Evolutionary conservation across 2,888 invertebrate genomes (phyloP).

Genomic region (Diplolepis rosae): DNA sequence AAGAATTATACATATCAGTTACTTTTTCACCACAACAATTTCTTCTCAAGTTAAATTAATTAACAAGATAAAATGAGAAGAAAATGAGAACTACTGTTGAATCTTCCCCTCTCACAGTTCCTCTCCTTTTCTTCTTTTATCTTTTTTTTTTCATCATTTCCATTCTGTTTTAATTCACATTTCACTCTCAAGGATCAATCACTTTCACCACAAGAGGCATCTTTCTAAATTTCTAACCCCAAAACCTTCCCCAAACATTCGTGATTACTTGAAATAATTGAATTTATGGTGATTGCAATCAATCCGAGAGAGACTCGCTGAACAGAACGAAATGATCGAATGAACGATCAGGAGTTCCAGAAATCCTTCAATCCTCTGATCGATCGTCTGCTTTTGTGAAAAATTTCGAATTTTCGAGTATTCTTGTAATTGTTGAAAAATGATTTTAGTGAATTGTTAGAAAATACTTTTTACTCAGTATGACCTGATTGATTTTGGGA

Average conservation of each 20-base stretch:
- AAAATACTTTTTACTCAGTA: not conserved
- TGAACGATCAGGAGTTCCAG: slow-evolving; percentile 1
- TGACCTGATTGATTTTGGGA: slow-evolving; percentile 12
- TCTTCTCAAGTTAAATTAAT: not conserved
- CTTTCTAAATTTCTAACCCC: not conserved
- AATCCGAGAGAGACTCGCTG: not conserved
- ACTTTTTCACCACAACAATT: not conserved
- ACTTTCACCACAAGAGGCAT: not conserved
- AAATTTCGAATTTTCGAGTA: not conserved
- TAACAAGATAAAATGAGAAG: not conserved
- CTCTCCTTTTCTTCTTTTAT: not conserved
- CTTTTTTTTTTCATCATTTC: not conserved
- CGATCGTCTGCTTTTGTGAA: not conserved
- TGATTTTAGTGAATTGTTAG: not conserved
- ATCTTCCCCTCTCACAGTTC: slow-evolving; percentile 22
- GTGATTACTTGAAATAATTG: not conserved
- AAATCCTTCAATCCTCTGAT: slow-evolving; percentile 15
- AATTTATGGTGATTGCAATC: not conserved
- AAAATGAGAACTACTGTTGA: slow-evolving; percentile 7
- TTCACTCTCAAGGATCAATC: not conserved
- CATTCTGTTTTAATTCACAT: not conserved
- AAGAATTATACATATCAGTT: not conserved
- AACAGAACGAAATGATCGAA: slow-evolving; percentile 22
- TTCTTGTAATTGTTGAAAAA: not conserved
- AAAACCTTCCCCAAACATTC: not conserved